phyloP scores from a whole-genome alignment of 2,797 vertebrate species.

The Taenioides sp. region DNA sequence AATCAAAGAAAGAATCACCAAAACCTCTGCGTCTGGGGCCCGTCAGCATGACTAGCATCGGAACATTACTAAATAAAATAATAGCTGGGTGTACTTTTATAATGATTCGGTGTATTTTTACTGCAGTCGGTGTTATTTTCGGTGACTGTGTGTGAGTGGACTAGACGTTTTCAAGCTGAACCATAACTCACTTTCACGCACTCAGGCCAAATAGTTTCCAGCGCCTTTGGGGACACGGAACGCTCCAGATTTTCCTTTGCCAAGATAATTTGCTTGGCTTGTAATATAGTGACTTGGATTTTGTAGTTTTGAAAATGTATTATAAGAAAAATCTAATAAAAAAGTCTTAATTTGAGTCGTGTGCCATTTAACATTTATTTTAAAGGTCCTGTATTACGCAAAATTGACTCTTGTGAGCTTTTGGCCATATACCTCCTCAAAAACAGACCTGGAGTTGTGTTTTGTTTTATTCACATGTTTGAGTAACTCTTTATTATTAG shows the following conservation, averaged over 20 bases:
- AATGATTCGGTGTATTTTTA: neutral
- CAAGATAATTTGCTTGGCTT: neutral
- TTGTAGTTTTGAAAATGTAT: too few species aligned
- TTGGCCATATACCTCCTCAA: too few species aligned
- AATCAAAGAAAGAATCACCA: too few species aligned
- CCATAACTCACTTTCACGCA: conserved; percentile 4
- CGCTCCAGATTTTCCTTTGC: neutral
- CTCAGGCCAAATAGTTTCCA: neutral
- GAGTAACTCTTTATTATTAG: too few species aligned
- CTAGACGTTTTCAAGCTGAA: conserved; percentile 1
- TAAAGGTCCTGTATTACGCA: too few species aligned
- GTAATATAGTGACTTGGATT: too few species aligned
- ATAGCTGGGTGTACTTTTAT: neutral
- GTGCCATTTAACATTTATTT: too few species aligned
- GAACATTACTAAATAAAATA: neutral
- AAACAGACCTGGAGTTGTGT: too few species aligned
- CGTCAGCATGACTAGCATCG: neutral
- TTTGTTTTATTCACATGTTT: too few species aligned
- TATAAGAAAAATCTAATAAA: too few species aligned
- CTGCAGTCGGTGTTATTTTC: neutral
- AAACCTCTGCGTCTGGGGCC: neutral
- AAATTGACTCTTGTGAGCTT: too few species aligned
- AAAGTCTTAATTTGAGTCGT: too few species aligned
- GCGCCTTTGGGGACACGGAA: neutral
- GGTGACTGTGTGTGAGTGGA: neutral